Conservation (phyloP, 1,140 invertebrate species). For the Tetragonula clypearis region DNA sequence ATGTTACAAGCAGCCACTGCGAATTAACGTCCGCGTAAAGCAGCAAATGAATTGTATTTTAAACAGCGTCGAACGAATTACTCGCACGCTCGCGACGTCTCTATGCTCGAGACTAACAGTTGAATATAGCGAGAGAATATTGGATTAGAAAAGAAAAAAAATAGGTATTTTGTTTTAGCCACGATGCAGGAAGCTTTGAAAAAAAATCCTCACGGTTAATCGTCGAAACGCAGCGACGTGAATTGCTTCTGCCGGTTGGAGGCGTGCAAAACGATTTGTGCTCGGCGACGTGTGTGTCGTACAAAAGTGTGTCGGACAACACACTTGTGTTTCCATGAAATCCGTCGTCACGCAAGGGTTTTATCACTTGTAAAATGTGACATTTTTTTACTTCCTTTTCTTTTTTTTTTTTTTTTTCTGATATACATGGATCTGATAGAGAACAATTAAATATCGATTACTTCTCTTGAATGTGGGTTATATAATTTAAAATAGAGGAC, state of each 20-base stretch:
- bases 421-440: background rate
- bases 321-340: constrained; percentile 22
- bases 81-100: no score
- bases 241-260: background rate
- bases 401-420: background rate
- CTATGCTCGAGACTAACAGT: background rate
- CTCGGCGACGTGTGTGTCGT: background rate
- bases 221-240: background rate
- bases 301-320: constrained; percentile 3
- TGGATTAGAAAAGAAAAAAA: background rate
- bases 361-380: background rate
- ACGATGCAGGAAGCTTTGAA: background rate
- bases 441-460: background rate
- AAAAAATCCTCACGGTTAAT: background rate
- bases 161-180: background rate
- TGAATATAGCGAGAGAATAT: background rate
- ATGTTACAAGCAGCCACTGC: background rate
- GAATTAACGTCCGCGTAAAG: background rate
- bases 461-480: background rate
- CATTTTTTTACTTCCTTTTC: no score
- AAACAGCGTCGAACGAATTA: background rate
- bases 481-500: background rate
- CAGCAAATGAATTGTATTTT: background rate
- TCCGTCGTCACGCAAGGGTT: constrained; percentile 31
- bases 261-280: constrained; percentile 1